Evolutionary conservation across 2,113 vertebrate species (phyloP).

Genomic region (Meriones unguiculatus): DNA sequence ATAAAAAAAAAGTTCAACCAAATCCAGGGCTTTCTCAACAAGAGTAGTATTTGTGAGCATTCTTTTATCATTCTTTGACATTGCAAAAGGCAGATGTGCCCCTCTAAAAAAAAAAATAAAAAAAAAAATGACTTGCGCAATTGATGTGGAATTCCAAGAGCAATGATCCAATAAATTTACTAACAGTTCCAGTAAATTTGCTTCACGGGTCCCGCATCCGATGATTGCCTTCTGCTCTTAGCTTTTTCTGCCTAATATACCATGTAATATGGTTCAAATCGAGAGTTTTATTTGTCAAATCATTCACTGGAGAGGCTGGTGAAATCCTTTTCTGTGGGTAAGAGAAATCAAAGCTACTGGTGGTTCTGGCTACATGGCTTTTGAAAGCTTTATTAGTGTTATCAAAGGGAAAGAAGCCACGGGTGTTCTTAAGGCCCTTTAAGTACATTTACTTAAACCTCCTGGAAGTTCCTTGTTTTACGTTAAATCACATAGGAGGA

Average conservation of each 20-base stretch:
- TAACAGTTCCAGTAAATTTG: constrained; percentile 76
- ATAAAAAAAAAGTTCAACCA: constrained; percentile 18
- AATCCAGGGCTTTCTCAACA: neutral
- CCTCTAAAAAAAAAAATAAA: neutral
- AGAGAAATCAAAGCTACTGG: constrained; percentile 35
- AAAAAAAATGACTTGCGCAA: constrained; percentile 28
- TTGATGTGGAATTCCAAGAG: neutral
- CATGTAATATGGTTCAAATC: constrained; percentile 62
- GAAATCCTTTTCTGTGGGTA: constrained; percentile 48
- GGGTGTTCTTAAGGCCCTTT: neutral
- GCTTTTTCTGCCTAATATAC: constrained; percentile 76
- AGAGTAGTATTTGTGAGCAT: neutral
- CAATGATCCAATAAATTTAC: constrained; percentile 75
- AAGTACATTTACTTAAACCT: constrained; percentile 38
- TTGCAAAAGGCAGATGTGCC: neutral
- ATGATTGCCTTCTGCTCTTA: constrained; percentile 71
- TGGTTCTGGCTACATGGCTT: neutral
- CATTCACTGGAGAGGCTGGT: constrained; percentile 29
- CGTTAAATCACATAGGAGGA: neutral
- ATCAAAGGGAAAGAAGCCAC: neutral
- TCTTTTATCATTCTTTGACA: constrained; percentile 31
- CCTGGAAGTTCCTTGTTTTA: constrained; percentile 4
- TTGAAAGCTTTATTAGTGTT: constrained; percentile 58
- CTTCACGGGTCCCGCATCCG: constrained; percentile 38
- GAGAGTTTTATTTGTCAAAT: constrained; percentile 70